Conservation (phyloP, 2,888 invertebrate genomes). For the Acanthosoma haemorrhoidale region DNA sequence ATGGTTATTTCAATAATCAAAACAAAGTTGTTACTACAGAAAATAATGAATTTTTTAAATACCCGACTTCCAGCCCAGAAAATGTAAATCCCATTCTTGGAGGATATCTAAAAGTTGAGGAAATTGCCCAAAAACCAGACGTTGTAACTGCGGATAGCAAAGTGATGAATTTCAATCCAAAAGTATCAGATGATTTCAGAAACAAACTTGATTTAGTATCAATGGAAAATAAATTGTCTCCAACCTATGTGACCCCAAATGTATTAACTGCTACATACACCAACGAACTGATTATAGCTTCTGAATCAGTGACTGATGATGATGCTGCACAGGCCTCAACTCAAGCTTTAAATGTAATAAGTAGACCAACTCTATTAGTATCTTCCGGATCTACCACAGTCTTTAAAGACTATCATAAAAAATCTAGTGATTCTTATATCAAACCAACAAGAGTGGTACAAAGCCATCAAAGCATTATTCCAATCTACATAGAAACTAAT, state of each 20-base stretch:
- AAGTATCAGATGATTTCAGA: conserved; percentile 9
- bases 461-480: conserved; percentile 17
- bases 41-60: conserved; percentile 10
- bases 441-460: conserved; percentile 33
- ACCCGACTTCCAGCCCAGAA: conserved; percentile 25
- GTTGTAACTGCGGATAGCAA: conserved; percentile 42
- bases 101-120: conserved; percentile 40
- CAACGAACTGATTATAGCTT: conserved; percentile 40
- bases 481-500: neutral
- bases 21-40: conserved; percentile 32
- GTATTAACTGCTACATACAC: conserved; percentile 1
- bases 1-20: conserved; percentile 27
- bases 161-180: conserved; percentile 35
- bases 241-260: conserved; percentile 21
- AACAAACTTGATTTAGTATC: neutral
- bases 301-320: conserved; percentile 40
- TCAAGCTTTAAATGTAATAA: neutral
- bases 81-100: conserved; percentile 39
- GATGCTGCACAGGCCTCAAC: conserved; percentile 1
- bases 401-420: conserved; percentile 39
- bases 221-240: neutral
- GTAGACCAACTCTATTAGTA: neutral
- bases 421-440: conserved; percentile 32
- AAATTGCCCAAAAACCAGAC: conserved; percentile 40
- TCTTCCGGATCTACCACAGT: conserved; percentile 40